Evolutionary conservation across 2,797 vertebrate genomes (phyloP).

Genomic region (Fistularia commersonii): DNA sequence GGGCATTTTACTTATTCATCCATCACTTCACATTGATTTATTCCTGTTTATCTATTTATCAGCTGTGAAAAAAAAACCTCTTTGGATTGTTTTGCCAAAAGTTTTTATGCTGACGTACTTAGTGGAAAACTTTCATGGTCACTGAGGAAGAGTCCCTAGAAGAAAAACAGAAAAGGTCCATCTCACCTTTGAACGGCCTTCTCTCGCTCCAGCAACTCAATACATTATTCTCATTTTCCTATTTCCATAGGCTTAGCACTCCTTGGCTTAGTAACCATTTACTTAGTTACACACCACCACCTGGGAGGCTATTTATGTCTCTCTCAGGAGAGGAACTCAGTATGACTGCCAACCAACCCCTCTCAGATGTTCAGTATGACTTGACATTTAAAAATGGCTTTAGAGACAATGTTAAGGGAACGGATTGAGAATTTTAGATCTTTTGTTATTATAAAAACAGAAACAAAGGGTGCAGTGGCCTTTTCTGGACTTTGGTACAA

Average conservation of each 20-base stretch:
- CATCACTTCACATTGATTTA: conserved; percentile 73
- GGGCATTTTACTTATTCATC: conserved; percentile 77
- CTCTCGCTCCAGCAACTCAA: conserved; percentile 25
- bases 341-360: conserved; percentile 52
- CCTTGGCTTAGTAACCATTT: conserved; percentile 64
- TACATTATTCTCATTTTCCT: conserved; percentile 34
- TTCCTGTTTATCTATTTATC: conserved; percentile 76
- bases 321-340: conserved; percentile 58
- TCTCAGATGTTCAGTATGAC: conserved; percentile 9
- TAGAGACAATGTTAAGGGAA: conserved; percentile 6
- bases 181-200: conserved; percentile 38
- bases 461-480: not conserved
- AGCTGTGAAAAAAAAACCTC: conserved; percentile 26
- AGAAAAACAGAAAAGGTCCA: conserved; percentile 37
- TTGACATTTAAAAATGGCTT: conserved; percentile 21
- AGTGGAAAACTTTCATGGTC: conserved; percentile 57
- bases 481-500: conserved; percentile 3
- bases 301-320: conserved; percentile 65
- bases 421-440: conserved; percentile 13
- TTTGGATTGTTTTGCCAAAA: conserved; percentile 53
- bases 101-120: conserved; percentile 47
- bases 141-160: conserved; percentile 32
- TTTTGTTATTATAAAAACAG: conserved; percentile 10
- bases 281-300: conserved; percentile 65
- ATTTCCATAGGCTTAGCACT: conserved; percentile 50